Conservation (phyloP, 2,113 vertebrate species). For the Circaetus gallicus region DNA sequence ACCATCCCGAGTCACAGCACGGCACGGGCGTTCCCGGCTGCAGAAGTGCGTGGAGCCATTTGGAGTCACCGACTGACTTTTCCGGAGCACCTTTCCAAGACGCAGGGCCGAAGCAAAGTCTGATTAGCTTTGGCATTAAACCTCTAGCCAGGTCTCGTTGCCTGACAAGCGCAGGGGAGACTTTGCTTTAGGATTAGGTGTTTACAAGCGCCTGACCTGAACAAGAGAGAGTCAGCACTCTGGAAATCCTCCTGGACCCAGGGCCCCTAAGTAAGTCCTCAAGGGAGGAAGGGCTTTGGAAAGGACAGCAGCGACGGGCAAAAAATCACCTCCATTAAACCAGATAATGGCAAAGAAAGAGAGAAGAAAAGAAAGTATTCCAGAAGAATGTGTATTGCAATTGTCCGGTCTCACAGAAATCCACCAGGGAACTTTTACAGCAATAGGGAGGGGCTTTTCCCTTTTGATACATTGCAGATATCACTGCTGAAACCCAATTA, state of each 20-base stretch:
- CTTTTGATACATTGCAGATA: background rate
- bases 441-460: background rate
- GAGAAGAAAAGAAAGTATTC: background rate
- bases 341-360: background rate
- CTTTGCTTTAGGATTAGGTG: background rate
- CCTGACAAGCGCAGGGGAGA: background rate
- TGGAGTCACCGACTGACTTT: background rate
- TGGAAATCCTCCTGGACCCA: background rate
- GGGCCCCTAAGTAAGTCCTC: background rate
- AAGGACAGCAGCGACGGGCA: fast-evolving
- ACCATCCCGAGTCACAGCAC: background rate
- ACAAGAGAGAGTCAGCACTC: background rate
- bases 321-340: background rate
- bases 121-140: background rate
- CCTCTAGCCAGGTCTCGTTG: background rate
- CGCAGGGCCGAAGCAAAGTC: background rate
- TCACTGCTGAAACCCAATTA: background rate
- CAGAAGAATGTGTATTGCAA: background rate
- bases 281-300: background rate
- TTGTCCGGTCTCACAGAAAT: background rate
- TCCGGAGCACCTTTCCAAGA: background rate
- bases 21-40: background rate
- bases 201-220: background rate
- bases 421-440: background rate
- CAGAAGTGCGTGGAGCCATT: background rate